A percentile compares a stretch with the other conserved stretches of the same genome.
Evolutionary conservation across 37 sponge, comb jelly and placozoan genomes (phyloP).

Genomic region (Aplysina aerophoba): DNA sequence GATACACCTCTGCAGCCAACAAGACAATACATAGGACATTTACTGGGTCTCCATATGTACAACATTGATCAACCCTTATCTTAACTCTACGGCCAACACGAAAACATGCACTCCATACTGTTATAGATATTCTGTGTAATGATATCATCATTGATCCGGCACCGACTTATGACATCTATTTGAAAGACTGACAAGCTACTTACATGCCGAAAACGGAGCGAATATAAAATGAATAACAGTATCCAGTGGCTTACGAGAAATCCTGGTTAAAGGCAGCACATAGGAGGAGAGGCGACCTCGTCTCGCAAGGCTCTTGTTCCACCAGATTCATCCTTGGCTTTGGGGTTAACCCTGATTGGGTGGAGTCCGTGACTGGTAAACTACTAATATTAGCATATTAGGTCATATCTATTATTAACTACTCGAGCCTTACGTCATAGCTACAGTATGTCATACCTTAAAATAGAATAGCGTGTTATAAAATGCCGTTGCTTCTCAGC

Average conservation of each 20-base stretch:
- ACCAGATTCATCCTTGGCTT: conserved; percentile 60
- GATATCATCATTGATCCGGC: no score
- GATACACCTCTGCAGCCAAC: conserved; percentile 5
- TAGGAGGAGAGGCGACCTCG: conserved; percentile 61
- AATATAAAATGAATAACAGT: neutral
- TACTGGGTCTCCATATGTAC: no score
- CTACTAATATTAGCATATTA: no score
- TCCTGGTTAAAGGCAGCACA: conserved; percentile 94
- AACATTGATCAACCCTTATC: no score
- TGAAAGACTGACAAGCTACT: neutral
- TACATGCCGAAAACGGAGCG: neutral
- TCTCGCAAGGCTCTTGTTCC: conserved; percentile 55
- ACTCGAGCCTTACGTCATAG: neutral
- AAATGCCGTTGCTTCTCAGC: no score
- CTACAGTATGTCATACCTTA: neutral
- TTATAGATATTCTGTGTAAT: no score
- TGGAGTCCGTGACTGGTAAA: neutral
- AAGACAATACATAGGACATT: neutral
- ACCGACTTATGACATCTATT: no score
- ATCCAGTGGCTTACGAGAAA: conserved; percentile 55
- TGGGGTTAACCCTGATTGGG: conserved; percentile 20
- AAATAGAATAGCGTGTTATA: neutral
- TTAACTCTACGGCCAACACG: no score
- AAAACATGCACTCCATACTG: no score
- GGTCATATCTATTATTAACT: neutral